Evolutionary conservation across 1,140 invertebrate genomes (phyloP), one percentile per base, ranked within the genome.

Genomic region (Bombus terrestris): DNA sequence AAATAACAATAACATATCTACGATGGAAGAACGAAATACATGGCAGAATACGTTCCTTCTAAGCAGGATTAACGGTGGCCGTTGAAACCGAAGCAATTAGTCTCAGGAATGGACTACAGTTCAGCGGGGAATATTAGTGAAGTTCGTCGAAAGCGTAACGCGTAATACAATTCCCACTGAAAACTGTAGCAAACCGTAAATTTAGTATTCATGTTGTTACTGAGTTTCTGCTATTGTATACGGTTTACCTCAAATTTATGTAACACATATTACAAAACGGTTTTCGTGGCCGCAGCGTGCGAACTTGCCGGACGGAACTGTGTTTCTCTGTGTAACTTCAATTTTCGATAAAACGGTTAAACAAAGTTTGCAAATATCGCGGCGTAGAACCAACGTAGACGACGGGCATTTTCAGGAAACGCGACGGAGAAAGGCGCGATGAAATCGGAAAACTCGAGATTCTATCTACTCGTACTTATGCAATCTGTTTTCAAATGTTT

Each of bases 241-340:
- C 39, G 68, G 76, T 73, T 85, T 80, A 85, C 83, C 77, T 53
- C 76, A 69, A 80, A 85, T 85, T 85, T 85, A 85, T 80, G 76
- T 80, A 85, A 85, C 57, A 57, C 83, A 13, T 71, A 85, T 72
- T 62, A 43, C 39, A 72, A 85, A 85, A 80, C 77, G 41, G 68
- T 80, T 64, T 41, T 53, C 68, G 37, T n/a, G 41, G n/a, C 32
- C 32, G 9, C 35, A 8, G 3, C 73, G 28, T 13, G 22, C 59
- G 28, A 43, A 69, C 57, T 43, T 41, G 37, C 22, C 22, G 10
- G 8, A 28, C 22, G 39, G 2, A 69, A 69, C 47, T 8, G 39
- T 41, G 18, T 39, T 28, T 64, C 59, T 37, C 64, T 28, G 28
- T 35, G 47, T 28, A 43, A 71, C 74, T 78, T 69, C 64, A 66